A percentile compares a stretch with the other conserved stretches of the same genome.
Evolutionary conservation across 1,140 invertebrate genomes (phyloP).

Genomic region (Heliconius nattereri): DNA sequence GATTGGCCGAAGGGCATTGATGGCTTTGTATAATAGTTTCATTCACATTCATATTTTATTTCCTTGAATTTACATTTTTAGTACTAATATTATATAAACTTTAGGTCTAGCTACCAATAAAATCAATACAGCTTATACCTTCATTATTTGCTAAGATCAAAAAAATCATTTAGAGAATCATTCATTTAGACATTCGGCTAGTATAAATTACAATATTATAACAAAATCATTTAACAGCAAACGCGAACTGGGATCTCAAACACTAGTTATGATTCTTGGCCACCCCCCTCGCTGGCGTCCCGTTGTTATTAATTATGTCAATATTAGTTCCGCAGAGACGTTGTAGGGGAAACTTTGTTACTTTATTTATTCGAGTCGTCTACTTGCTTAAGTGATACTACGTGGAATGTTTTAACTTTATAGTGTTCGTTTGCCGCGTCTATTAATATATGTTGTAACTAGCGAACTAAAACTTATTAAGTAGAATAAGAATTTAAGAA

Average conservation of each 20-base stretch:
- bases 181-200: not conserved
- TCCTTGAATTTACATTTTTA: too few species aligned
- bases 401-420: slow-evolving; percentile 6
- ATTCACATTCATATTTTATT: too few species aligned
- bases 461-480: not conserved
- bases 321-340: slow-evolving; percentile 26
- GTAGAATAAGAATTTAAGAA: not conserved
- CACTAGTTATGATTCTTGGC: slow-evolving; percentile 15
- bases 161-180: not conserved
- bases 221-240: slow-evolving; percentile 19
- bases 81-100: too few species aligned
- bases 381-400: slow-evolving; percentile 17
- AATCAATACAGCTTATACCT: not conserved
- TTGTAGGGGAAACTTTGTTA: slow-evolving; percentile 28
- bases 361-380: slow-evolving; percentile 18
- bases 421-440: not conserved
- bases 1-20: too few species aligned
- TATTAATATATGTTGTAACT: not conserved
- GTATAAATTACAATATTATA: not conserved
- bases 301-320: slow-evolving; percentile 27
- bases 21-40: too few species aligned
- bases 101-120: not conserved
- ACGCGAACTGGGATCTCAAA: slow-evolving; percentile 18
- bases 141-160: not conserved
- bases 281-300: not conserved